Evolutionary conservation across 1,140 invertebrate species (phyloP).

Genomic region (Parasteatoda tepidariorum): DNA sequence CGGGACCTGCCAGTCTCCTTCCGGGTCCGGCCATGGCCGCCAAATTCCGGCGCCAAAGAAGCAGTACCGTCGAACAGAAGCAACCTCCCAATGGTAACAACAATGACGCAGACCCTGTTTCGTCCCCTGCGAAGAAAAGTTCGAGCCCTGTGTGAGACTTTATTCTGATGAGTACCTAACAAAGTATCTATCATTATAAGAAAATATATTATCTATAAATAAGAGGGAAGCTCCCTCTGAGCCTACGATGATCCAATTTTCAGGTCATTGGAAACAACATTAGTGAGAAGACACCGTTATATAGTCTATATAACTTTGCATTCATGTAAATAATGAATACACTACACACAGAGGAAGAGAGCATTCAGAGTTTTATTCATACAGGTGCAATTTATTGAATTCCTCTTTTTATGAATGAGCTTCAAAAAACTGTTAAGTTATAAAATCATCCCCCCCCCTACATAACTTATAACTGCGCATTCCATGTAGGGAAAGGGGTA

Average conservation of each 20-base stretch:
- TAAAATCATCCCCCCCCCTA: background rate
- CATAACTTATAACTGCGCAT: too few species aligned
- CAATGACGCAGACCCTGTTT: conserved; percentile 32
- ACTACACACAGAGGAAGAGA: conserved; percentile 21
- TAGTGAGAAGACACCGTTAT: conserved; percentile 33
- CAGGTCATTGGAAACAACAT: conserved; percentile 20
- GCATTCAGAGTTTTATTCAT: conserved; percentile 3
- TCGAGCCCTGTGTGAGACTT: conserved; percentile 44
- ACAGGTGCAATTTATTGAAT: conserved; percentile 47
- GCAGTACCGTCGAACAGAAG: background rate
- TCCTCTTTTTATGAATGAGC: background rate
- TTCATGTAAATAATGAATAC: conserved; percentile 42
- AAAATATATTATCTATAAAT: background rate
- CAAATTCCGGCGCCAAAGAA: conserved; percentile 33
- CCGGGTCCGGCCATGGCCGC: conserved; percentile 36
- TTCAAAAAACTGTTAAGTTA: background rate
- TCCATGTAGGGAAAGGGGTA: too few species aligned
- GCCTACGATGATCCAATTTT: conserved; percentile 6
- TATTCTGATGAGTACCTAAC: conserved; percentile 56
- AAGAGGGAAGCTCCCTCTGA: conserved; percentile 10
- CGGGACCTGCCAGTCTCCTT: conserved; percentile 25
- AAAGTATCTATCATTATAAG: conserved; percentile 38
- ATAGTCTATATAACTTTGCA: conserved; percentile 22
- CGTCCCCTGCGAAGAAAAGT: conserved; percentile 36
- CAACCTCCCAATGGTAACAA: conserved; percentile 51